Evolutionary conservation across 2,797 vertebrate species (phyloP).

Genomic region (Labeo calbasu): DNA sequence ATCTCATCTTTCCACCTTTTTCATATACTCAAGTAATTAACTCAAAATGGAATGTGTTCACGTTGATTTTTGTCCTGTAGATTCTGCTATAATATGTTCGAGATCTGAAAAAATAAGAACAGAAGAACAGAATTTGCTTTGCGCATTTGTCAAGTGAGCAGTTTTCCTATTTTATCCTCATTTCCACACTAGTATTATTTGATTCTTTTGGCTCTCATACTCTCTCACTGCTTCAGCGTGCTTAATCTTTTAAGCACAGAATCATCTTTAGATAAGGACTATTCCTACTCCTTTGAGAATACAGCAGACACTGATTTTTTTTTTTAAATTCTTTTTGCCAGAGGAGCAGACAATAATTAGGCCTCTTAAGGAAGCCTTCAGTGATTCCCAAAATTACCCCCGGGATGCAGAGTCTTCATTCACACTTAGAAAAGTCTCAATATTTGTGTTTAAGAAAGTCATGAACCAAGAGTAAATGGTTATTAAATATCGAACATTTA

Average conservation of each 20-base stretch:
- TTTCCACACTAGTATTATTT: background rate
- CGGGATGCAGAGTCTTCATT: conserved; percentile 14
- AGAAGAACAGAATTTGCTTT: background rate
- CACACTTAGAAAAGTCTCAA: conserved; percentile 23
- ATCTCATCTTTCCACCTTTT: background rate
- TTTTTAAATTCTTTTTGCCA: background rate
- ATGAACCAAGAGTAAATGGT: background rate
- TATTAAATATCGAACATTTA: conserved; percentile 10
- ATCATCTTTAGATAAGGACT: conserved; percentile 3
- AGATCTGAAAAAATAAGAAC: background rate
- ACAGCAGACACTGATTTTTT: background rate
- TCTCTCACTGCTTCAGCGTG: background rate
- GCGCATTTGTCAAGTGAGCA: background rate
- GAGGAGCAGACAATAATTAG: conserved; percentile 18
- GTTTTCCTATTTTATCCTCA: background rate
- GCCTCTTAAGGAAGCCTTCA: conserved; percentile 24
- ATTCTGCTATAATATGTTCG: background rate
- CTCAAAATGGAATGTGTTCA: background rate
- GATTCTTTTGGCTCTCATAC: background rate
- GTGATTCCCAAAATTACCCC: conserved; percentile 10
- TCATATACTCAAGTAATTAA: background rate
- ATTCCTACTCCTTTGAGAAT: conserved; percentile 12
- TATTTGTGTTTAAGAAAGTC: conserved; percentile 25
- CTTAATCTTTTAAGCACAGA: conserved; percentile 9
- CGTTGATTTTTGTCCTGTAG: background rate